phyloP scores from a whole-genome alignment of 2,113 vertebrate genomes.

The Notothenia coriiceps region DNA sequence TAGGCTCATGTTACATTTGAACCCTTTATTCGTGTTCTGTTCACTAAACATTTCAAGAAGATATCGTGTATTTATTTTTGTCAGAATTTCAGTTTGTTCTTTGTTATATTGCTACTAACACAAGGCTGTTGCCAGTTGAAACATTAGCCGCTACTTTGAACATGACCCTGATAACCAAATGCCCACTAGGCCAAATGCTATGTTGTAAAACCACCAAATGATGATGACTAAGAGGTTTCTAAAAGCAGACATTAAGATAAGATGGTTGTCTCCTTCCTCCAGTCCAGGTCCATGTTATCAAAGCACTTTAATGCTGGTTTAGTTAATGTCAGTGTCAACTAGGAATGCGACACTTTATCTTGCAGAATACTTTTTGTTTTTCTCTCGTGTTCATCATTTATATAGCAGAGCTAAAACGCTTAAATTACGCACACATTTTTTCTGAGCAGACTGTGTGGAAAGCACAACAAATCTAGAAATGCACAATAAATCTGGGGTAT shows the following conservation, averaged over 20 bases:
- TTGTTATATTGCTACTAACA: neutral
- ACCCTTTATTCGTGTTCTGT: neutral
- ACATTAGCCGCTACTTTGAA: conserved; percentile 81
- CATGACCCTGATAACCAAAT: conserved; percentile 84
- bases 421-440: neutral
- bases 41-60: neutral
- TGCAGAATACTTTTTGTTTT: neutral
- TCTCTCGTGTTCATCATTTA: neutral
- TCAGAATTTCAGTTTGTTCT: conserved; percentile 17
- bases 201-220: conserved; percentile 72
- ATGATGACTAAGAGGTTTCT: conserved; percentile 70
- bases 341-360: neutral
- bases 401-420: neutral
- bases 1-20: neutral
- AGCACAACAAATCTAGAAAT: conserved; percentile 10
- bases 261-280: conserved; percentile 38
- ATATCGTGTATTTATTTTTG: neutral
- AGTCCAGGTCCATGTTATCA: conserved; percentile 28
- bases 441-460: neutral
- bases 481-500: conserved; percentile 16
- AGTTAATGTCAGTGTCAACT: conserved; percentile 17
- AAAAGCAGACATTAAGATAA: conserved; percentile 66
- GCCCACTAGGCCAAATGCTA: conserved; percentile 69
- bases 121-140: conserved; percentile 47
- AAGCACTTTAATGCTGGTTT: neutral